Evolutionary conservation across 2,113 vertebrate genomes (phyloP).

Genomic region (Sphyrna mokarran): DNA sequence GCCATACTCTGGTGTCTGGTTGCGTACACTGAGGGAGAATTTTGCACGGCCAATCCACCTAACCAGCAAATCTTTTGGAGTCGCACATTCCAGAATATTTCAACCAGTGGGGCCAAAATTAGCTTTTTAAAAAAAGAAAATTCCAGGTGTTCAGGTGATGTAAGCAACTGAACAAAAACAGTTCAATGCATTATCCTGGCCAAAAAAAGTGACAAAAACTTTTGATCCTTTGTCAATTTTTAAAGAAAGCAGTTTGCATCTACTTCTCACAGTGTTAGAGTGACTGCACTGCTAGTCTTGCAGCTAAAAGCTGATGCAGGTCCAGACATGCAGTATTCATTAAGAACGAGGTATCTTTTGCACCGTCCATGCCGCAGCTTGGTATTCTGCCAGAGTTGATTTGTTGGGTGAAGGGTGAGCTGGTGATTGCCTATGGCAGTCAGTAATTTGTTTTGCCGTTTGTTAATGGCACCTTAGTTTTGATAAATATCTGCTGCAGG

Average conservation of each 20-base stretch:
- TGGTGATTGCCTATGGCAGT: not conserved
- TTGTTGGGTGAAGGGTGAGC: not conserved
- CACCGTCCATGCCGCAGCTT: not conserved
- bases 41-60: too few relatives aligned
- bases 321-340: too few relatives aligned
- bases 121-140: not conserved
- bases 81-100: not conserved
- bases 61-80: too few relatives aligned
- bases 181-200: not conserved
- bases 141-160: not conserved
- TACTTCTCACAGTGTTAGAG: not conserved
- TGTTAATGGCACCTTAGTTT: not conserved
- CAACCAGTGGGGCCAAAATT: not conserved
- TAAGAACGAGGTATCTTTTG: not conserved
- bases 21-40: too few relatives aligned
- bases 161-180: not conserved
- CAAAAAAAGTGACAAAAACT: not conserved
- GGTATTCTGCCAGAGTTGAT: not conserved
- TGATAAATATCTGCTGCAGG: not conserved
- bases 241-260: not conserved
- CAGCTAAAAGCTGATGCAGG: not conserved
- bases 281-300: not conserved
- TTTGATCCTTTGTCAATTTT: not conserved
- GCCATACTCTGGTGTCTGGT: too few relatives aligned
- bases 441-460: not conserved